A percentile compares a stretch with the other conserved stretches of the same genome.
Evolutionary conservation across 2,888 invertebrate species (phyloP).

Genomic region (Pseudanteris insignis): DNA sequence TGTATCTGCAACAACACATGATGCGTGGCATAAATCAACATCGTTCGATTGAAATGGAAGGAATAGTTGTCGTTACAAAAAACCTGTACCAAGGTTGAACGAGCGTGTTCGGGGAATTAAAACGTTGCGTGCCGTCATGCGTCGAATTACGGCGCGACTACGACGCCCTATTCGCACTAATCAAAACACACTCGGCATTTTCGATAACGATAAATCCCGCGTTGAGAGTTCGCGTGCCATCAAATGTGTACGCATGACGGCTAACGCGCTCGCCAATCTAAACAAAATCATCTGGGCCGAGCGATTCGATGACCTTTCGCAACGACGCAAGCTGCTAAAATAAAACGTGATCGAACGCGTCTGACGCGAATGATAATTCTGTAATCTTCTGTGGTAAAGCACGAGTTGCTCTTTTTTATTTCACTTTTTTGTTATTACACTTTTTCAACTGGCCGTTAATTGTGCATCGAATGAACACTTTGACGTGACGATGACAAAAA

Average conservation of each 20-base stretch:
- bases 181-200: slow-evolving; percentile 2
- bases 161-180: slow-evolving; percentile 2
- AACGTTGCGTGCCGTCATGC: slow-evolving; percentile 7
- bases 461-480: slow-evolving; percentile 12
- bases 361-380: slow-evolving; percentile 28
- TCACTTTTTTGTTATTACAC: slow-evolving; percentile 10
- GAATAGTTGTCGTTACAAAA: slow-evolving; percentile 6
- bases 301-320: slow-evolving; percentile 34
- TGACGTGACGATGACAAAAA: slow-evolving; percentile 3
- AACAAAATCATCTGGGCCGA: slow-evolving; percentile 15
- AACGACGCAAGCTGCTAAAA: slow-evolving; percentile 33
- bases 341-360: slow-evolving; percentile 31
- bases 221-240: too few species aligned
- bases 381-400: slow-evolving; percentile 26
- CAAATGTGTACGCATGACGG: too few species aligned
- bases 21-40: too few species aligned
- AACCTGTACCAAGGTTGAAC: slow-evolving; percentile 21
- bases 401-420: slow-evolving; percentile 18
- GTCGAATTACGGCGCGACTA: slow-evolving; percentile 6
- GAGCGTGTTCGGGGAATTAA: slow-evolving; percentile 8
- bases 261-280: slow-evolving; percentile 14
- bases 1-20: too few species aligned
- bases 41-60: too few species aligned
- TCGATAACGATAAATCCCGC: slow-evolving; percentile 16
- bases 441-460: slow-evolving; percentile 5